Percentiles rank a stretch among this genome's conserved stretches.
These are phyloP conservation scores for Ceyx cyanopectus DNA, from an alignment of 2,113 vertebrate species.

Conservation along the genomic window DNA sequence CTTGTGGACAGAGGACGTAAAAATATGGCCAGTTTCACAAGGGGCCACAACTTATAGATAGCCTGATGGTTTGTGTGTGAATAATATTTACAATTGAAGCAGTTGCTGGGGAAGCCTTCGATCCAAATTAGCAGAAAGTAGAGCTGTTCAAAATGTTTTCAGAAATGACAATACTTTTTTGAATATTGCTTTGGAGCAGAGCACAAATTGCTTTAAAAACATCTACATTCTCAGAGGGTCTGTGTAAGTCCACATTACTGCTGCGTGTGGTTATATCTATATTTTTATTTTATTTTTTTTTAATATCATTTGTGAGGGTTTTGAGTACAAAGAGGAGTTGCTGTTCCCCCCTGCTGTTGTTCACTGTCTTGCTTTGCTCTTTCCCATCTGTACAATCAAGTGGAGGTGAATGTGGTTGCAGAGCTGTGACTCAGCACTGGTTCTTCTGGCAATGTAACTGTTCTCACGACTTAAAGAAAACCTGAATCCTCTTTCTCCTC, in stretches of 20 bases:
- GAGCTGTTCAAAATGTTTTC: slow-evolving; percentile 3
- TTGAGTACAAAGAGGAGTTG: neutral
- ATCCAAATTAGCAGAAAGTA: slow-evolving; percentile 41
- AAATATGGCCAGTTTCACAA: slow-evolving; percentile 59
- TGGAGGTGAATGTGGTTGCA: neutral
- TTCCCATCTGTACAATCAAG: neutral
- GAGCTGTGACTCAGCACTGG: neutral
- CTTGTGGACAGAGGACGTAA: slow-evolving; percentile 70
- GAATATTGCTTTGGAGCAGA: slow-evolving; percentile 9
- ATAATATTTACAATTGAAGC: slow-evolving; percentile 67
- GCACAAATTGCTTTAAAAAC: slow-evolving; percentile 7
- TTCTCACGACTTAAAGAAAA: neutral
- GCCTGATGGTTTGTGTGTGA: slow-evolving; percentile 65
- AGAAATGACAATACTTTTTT: slow-evolving; percentile 8
- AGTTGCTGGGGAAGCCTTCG: slow-evolving; percentile 70
- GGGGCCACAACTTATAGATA: slow-evolving; percentile 65
- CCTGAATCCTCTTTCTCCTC: neutral
- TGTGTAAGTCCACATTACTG: neutral
- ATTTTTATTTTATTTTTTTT: neutral
- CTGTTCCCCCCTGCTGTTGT: neutral
- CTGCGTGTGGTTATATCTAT: neutral
- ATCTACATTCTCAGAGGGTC: neutral
- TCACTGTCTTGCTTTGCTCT: slow-evolving; percentile 21
- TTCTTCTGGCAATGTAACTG: neutral
- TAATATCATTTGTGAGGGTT: neutral